Evolutionary conservation across 30 jellyfish, hydroid and myxozoan genomes (phyloP).

Genomic region (Nemopilema nomurai): DNA sequence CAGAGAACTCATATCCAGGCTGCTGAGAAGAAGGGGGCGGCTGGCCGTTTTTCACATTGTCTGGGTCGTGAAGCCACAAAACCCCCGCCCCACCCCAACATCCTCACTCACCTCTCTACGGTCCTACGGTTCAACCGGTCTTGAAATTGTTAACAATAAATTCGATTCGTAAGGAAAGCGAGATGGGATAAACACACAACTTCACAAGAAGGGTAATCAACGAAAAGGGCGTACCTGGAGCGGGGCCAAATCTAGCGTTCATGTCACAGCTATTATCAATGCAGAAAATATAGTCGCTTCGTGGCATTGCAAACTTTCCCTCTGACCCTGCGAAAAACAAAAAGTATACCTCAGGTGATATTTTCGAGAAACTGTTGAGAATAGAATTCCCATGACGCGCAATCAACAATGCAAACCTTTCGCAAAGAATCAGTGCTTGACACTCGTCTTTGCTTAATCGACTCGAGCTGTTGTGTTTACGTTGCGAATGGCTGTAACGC

Average conservation of each 20-base stretch:
- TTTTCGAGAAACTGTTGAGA: neutral
- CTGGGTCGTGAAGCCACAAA: too few species aligned
- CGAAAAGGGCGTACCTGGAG: neutral
- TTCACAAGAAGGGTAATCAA: neutral
- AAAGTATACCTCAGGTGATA: neutral
- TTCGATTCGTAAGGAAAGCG: too few species aligned
- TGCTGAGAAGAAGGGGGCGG: too few species aligned
- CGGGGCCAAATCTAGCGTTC: neutral
- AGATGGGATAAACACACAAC: neutral
- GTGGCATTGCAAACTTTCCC: neutral
- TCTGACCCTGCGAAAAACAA: neutral
- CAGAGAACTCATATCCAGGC: too few species aligned
- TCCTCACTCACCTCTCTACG: neutral
- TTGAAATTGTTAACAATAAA: neutral
- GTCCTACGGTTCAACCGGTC: neutral
- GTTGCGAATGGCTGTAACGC: too few species aligned
- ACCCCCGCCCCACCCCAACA: neutral
- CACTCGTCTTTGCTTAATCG: neutral
- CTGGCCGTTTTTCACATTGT: too few species aligned
- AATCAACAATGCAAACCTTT: neutral
- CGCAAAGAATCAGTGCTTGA: neutral
- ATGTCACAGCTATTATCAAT: neutral
- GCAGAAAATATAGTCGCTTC: neutral
- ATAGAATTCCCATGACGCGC: too few species aligned
- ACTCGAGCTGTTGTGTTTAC: neutral